Conservation (phyloP, 2,797 vertebrate species). For the Morelia viridis region DNA sequence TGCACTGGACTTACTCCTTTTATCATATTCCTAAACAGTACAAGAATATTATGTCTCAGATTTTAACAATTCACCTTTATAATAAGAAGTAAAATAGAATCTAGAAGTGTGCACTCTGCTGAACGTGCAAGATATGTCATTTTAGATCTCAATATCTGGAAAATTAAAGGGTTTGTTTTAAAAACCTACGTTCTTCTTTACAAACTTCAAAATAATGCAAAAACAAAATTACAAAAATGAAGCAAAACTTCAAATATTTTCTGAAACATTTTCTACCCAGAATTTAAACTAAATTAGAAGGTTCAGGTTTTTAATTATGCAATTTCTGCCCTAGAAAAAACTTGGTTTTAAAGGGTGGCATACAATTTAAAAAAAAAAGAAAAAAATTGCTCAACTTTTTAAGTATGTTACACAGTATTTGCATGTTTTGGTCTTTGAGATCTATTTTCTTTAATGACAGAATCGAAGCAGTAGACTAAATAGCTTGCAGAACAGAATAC, state of each 20-base stretch:
- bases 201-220: not conserved
- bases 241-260: not conserved
- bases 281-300: not conserved
- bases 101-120: not conserved
- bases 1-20: not conserved
- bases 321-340: not conserved
- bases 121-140: not conserved
- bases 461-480: slow-evolving; percentile 18
- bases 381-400: not conserved
- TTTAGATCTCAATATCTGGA: not conserved
- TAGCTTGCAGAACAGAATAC: slow-evolving; percentile 54
- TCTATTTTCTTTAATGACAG: slow-evolving; percentile 19
- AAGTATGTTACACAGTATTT: not conserved
- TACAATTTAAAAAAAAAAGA: not conserved
- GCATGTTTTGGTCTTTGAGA: not conserved
- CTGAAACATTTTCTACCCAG: not conserved
- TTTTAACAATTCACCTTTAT: slow-evolving; percentile 5
- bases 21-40: slow-evolving; percentile 66
- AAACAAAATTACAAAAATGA: not conserved
- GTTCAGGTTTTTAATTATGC: not conserved
- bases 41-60: slow-evolving; percentile 56
- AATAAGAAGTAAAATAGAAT: slow-evolving; percentile 1
- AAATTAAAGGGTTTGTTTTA: not conserved
- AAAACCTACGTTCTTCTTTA: not conserved
- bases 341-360: not conserved